phyloP scores from a whole-genome alignment of 2,888 invertebrate species.

The Eledone cirrhosa region DNA sequence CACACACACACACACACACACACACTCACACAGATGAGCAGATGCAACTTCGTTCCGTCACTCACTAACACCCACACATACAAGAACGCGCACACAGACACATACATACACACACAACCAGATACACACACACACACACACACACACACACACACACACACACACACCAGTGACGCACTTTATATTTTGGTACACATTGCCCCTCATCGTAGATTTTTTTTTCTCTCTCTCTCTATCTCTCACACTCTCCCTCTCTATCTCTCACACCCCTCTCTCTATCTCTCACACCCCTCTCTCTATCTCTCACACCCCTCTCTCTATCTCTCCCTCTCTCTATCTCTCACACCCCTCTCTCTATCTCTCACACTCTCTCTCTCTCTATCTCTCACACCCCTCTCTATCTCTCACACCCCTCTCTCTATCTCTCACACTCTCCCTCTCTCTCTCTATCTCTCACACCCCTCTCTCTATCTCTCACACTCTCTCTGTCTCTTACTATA shows the following conservation, averaged over 20 bases:
- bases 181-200: background rate
- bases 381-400: too few relatives aligned
- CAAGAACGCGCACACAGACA: background rate
- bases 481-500: slow-evolving; percentile 39
- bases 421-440: background rate
- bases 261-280: too few relatives aligned
- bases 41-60: background rate
- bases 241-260: too few relatives aligned
- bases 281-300: background rate
- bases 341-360: background rate
- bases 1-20: too few relatives aligned
- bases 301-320: background rate
- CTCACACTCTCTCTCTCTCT: too few relatives aligned
- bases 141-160: background rate
- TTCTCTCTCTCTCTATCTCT: too few relatives aligned
- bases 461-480: too few relatives aligned
- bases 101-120: background rate
- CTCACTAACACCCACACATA: background rate
- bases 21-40: too few relatives aligned
- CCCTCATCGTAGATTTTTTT: background rate
- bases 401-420: background rate
- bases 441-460: too few relatives aligned
- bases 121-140: background rate
- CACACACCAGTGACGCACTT: background rate
- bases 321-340: background rate